A percentile compares a stretch with the other conserved stretches of the same genome.
Evolutionary conservation across 1,140 invertebrate genomes (phyloP).

Genomic region (Araneus ventricosus): DNA sequence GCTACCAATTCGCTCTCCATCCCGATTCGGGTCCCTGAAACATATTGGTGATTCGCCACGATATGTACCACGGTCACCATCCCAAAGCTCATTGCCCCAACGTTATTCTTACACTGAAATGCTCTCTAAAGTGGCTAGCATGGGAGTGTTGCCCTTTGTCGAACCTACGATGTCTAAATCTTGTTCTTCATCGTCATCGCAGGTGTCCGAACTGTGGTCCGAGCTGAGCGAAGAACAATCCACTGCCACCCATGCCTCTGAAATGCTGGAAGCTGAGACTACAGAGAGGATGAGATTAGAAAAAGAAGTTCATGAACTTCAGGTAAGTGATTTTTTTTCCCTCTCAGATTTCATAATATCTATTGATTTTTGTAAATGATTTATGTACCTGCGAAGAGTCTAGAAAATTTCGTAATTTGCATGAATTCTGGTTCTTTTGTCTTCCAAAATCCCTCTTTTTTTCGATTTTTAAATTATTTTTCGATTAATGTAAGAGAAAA

Average conservation of each 20-base stretch:
- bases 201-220: slow-evolving; percentile 94
- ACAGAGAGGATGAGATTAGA: slow-evolving; percentile 84
- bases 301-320: slow-evolving; percentile 90
- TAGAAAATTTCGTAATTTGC: too few species aligned
- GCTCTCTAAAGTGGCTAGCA: slow-evolving; percentile 71
- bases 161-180: slow-evolving; percentile 63
- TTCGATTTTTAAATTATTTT: too few species aligned
- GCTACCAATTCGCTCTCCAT: slow-evolving; percentile 22
- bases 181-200: slow-evolving; percentile 77
- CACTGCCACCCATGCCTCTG: slow-evolving; percentile 91
- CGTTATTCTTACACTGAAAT: slow-evolving; percentile 73
- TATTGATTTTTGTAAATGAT: too few species aligned
- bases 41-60: slow-evolving; percentile 58
- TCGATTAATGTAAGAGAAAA: too few species aligned
- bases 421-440: too few species aligned
- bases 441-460: too few species aligned
- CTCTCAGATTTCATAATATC: neutral
- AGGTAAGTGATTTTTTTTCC: slow-evolving; percentile 79
- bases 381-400: too few species aligned
- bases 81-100: slow-evolving; percentile 69
- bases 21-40: slow-evolving; percentile 64
- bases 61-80: slow-evolving; percentile 64
- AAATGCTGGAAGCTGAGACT: slow-evolving; percentile 91
- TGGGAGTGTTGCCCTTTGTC: slow-evolving; percentile 54
- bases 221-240: slow-evolving; percentile 95